These are phyloP conservation scores for Psophia crepitans DNA, from an alignment of 2,113 vertebrate species.

Conservation along the genomic window DNA sequence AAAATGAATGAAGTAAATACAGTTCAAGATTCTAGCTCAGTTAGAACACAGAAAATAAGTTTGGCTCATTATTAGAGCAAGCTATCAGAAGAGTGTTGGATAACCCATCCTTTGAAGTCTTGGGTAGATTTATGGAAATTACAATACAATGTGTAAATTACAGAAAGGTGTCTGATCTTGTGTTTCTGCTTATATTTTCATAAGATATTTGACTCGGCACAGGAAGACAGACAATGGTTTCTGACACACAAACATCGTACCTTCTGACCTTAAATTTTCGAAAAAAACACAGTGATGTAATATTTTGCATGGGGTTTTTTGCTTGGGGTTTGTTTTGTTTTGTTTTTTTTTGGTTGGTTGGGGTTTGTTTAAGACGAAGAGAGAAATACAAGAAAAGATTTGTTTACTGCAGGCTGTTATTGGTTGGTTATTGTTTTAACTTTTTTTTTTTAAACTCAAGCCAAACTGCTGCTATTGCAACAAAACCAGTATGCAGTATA, in stretches of 20 bases:
- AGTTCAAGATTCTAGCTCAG: neutral
- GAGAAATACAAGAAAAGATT: neutral
- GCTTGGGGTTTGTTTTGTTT: neutral
- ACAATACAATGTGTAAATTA: neutral
- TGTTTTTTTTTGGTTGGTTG: too few relatives aligned
- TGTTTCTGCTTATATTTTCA: neutral
- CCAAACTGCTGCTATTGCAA: neutral
- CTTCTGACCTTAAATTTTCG: neutral
- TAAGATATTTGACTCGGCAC: neutral
- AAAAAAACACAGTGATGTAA: neutral
- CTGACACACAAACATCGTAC: neutral
- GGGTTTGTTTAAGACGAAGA: neutral
- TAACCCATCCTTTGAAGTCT: neutral
- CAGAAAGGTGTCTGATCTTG: neutral
- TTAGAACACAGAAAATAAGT: neutral
- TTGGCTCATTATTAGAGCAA: neutral
- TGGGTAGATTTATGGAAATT: neutral
- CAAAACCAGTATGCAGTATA: neutral
- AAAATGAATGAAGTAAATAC: neutral
- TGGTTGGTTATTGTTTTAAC: accelerated
- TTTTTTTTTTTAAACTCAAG: neutral
- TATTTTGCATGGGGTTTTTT: neutral
- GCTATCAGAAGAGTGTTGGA: neutral
- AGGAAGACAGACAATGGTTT: neutral
- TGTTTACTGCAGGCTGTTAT: neutral